Conservation (phyloP, 1,140 invertebrate species). For the Danaus melanippus region DNA sequence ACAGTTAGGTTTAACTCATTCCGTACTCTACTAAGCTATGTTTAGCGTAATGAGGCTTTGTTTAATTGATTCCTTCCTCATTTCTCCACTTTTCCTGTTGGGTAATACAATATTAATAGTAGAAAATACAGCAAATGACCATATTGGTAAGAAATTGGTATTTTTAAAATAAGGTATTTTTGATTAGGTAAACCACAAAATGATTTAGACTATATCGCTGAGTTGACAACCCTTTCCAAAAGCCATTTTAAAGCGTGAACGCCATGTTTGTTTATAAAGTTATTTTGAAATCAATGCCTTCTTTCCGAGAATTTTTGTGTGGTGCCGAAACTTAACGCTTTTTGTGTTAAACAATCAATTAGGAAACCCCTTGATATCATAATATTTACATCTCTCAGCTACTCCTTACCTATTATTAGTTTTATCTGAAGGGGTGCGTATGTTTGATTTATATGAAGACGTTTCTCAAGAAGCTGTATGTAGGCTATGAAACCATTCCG, state of each 20-base stretch:
- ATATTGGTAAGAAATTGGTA: background rate
- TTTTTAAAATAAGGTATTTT: background rate
- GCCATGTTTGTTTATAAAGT: constrained; percentile 42
- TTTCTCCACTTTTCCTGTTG: background rate
- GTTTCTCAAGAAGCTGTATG: constrained; percentile 4
- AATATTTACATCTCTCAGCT: constrained; percentile 4
- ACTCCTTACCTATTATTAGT: too few species aligned
- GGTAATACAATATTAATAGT: background rate
- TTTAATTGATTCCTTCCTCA: background rate
- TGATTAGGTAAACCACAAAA: too few species aligned
- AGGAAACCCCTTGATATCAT: constrained; percentile 5
- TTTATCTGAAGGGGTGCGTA: background rate
- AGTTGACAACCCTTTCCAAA: constrained; percentile 27
- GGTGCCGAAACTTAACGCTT: constrained; percentile 15
- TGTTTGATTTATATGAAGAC: too few species aligned
- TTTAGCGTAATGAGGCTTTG: background rate
- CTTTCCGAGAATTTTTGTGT: constrained; percentile 24
- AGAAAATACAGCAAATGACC: too few species aligned
- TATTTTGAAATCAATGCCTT: constrained; percentile 40
- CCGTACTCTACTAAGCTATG: background rate
- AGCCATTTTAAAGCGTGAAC: constrained; percentile 28
- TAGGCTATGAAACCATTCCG: constrained; percentile 2
- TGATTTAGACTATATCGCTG: background rate
- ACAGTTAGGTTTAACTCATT: background rate
- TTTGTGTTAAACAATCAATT: constrained; percentile 19